Evolutionary conservation across 2,888 invertebrate species (phyloP).

Genomic region (Lasioglossum zephyrum): DNA sequence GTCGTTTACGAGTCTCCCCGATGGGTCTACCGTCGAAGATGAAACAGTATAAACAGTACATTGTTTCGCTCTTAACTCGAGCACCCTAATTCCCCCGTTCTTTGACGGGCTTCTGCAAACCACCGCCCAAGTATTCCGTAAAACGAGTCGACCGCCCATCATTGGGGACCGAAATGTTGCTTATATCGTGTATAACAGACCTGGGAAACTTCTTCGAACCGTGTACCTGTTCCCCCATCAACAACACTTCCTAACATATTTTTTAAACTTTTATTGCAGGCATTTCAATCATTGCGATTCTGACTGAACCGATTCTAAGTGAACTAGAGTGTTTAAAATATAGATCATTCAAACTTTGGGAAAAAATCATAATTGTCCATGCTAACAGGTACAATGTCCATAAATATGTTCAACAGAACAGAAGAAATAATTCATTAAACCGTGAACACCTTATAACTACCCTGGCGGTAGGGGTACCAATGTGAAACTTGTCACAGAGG

Average conservation of each 20-base stretch:
- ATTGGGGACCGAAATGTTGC: background rate
- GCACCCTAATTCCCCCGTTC: background rate
- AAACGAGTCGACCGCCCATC: background rate
- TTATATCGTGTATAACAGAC: background rate
- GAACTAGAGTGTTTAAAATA: background rate
- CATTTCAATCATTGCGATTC: too few relatives aligned
- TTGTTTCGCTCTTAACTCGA: slow-evolving; percentile 5
- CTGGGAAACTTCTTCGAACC: too few relatives aligned
- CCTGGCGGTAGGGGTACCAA: background rate
- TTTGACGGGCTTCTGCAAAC: background rate
- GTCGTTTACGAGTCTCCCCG: slow-evolving; percentile 25
- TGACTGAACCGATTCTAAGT: too few relatives aligned
- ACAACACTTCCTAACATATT: too few relatives aligned
- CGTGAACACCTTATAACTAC: background rate
- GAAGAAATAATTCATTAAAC: background rate
- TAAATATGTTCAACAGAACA: background rate
- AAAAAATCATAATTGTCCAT: background rate
- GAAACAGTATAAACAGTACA: slow-evolving; percentile 32
- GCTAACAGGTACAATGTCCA: too few relatives aligned
- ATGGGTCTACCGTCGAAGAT: slow-evolving; percentile 26
- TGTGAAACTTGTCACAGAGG: background rate
- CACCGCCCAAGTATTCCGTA: background rate
- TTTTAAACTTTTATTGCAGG: too few relatives aligned
- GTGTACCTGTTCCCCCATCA: too few relatives aligned
- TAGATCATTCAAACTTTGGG: background rate